phyloP scores from a whole-genome alignment of 2,888 invertebrate genomes.

The Chaetogeoica ovagalla region DNA sequence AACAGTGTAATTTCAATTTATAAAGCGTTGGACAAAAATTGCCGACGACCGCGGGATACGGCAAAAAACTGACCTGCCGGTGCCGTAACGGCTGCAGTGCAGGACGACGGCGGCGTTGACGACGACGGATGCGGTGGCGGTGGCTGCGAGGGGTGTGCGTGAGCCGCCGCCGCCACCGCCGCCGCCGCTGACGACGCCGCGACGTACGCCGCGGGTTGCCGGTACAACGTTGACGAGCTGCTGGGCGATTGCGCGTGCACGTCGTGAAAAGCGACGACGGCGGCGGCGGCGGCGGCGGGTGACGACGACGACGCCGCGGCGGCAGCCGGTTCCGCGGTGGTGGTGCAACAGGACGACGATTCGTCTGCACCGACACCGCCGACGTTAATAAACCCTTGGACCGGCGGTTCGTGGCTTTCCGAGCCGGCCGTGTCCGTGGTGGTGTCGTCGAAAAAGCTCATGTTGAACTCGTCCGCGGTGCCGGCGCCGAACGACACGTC shows the following conservation, averaged over 20 bases:
- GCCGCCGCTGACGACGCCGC: neutral
- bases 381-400: constrained; percentile 7
- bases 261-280: constrained; percentile 53
- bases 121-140: constrained; percentile 56
- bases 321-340: constrained; percentile 59
- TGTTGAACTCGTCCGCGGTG: constrained; percentile 70
- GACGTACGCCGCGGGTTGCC: constrained; percentile 40
- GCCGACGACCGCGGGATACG: neutral
- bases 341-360: constrained; percentile 53
- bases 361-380: constrained; percentile 58
- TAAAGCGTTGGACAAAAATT: too few relatives aligned
- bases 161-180: constrained; percentile 1
- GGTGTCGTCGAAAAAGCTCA: constrained; percentile 76
- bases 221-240: constrained; percentile 24
- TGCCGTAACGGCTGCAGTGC: neutral
- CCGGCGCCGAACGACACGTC: constrained; percentile 74
- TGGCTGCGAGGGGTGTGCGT: constrained; percentile 54
- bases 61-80: constrained; percentile 27
- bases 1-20: too few relatives aligned
- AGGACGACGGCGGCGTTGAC: neutral
- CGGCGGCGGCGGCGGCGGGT: constrained; percentile 56
- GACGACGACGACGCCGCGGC: constrained; percentile 65
- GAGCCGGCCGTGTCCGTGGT: constrained; percentile 71
- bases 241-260: constrained; percentile 42
- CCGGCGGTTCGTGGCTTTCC: constrained; percentile 54